phyloP scores from a whole-genome alignment of 2,888 invertebrate species.

The Plebejus melissa region DNA sequence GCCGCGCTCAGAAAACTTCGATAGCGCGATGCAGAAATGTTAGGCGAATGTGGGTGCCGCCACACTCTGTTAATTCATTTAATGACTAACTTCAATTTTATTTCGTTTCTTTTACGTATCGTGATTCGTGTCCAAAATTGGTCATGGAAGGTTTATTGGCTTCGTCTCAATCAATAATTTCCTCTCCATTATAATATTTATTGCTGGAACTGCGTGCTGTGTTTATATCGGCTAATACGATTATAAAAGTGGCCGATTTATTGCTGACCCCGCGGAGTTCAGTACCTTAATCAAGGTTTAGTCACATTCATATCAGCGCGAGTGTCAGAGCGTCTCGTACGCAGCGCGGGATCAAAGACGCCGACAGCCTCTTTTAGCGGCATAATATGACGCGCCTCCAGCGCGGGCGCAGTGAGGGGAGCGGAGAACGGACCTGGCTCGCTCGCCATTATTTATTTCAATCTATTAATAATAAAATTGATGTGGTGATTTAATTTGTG shows the following conservation, averaged over 20 bases:
- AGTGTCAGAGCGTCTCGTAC: constrained; percentile 68
- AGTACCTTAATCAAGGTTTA: constrained; percentile 77
- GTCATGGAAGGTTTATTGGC: constrained; percentile 12
- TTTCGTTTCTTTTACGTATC: neutral
- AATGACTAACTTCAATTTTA: neutral
- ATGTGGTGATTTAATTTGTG: constrained; percentile 55
- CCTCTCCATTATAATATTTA: constrained; percentile 12
- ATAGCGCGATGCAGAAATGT: no score
- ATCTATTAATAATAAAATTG: constrained; percentile 77
- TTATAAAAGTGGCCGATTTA: constrained; percentile 29
- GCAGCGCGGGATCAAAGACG: constrained; percentile 72
- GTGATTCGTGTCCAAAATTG: neutral
- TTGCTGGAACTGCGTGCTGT: neutral
- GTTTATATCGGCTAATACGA: constrained; percentile 23
- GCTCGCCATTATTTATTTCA: constrained; percentile 75
- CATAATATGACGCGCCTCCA: constrained; percentile 76
- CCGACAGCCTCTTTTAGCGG: constrained; percentile 79
- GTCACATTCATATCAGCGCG: constrained; percentile 77
- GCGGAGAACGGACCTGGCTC: constrained; percentile 60
- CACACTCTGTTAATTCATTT: neutral
- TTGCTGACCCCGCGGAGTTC: constrained; percentile 70
- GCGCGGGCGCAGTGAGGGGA: constrained; percentile 2
- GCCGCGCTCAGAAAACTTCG: no score
- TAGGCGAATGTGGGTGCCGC: no score
- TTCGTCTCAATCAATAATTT: constrained; percentile 15